phyloP scores from a whole-genome alignment of 2,113 vertebrate species.

The Peromyscus californicus region DNA sequence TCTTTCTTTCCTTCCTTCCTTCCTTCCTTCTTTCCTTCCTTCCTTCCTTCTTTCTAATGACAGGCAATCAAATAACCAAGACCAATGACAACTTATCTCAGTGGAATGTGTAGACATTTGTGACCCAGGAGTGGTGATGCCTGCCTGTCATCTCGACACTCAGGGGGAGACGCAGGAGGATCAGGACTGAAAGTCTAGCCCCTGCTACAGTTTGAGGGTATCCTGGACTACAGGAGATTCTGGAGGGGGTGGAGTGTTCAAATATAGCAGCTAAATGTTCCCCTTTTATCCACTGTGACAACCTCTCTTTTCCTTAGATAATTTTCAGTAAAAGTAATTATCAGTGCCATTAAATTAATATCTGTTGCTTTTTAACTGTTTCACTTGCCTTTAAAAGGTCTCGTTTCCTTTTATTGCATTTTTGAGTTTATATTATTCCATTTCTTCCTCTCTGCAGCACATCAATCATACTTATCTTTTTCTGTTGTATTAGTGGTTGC shows the following conservation, averaged over 20 bases:
- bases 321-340: neutral
- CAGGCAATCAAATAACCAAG: neutral
- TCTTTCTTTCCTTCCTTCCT: no score
- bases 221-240: neutral
- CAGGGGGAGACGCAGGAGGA: neutral
- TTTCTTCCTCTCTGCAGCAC: neutral
- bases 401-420: neutral
- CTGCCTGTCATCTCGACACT: neutral
- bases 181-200: neutral
- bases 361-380: neutral
- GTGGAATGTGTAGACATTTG: neutral
- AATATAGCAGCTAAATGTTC: neutral
- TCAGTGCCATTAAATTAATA: neutral
- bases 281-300: neutral
- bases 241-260: neutral
- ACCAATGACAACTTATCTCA: neutral
- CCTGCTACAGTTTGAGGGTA: neutral
- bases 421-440: neutral
- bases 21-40: no score
- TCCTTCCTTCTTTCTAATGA: neutral
- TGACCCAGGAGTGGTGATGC: no score
- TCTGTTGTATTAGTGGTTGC: neutral
- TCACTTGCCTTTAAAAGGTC: neutral
- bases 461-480: neutral
- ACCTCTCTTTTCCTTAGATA: neutral